A percentile compares a stretch with the other conserved stretches of the same genome.
phyloP scores from a whole-genome alignment of 2,797 vertebrate species.

The Mus spretus region DNA sequence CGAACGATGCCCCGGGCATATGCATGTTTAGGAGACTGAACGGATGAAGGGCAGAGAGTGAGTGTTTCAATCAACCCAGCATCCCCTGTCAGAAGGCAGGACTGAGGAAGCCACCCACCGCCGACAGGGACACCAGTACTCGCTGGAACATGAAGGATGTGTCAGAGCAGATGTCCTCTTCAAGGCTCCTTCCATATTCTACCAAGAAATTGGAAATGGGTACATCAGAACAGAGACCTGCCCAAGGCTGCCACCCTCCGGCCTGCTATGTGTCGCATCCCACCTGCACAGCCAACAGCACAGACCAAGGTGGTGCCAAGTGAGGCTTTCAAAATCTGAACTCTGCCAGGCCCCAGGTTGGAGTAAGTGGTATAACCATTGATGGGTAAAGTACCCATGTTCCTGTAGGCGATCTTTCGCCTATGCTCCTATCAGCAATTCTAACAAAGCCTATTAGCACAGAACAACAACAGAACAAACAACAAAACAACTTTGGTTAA shows the following conservation, averaged over 20 bases:
- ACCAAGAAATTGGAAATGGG: constrained; percentile 67
- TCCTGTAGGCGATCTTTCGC: not conserved
- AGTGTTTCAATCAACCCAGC: not conserved
- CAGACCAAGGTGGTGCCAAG: not conserved
- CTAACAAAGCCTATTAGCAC: not conserved
- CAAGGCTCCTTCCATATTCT: constrained; percentile 92
- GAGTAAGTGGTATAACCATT: no score
- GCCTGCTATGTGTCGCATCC: not conserved
- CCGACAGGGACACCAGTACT: constrained; percentile 95
- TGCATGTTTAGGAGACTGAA: not conserved
- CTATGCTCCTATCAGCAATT: not conserved
- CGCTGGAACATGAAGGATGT: constrained; percentile 97
- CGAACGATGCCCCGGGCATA: not conserved
- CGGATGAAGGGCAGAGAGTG: not conserved
- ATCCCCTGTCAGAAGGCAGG: not conserved
- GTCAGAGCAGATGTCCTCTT: constrained; percentile 94
- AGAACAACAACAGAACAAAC: not conserved
- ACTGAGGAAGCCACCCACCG: constrained; percentile 89
- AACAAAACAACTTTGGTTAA: not conserved
- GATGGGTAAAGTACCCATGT: not conserved
- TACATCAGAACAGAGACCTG: not conserved
- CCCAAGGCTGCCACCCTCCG: rapidly evolving
- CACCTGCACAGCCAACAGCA: not conserved
- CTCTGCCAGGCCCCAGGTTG: no score
- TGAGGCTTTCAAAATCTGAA: constrained; percentile 24